Evolutionary conservation across 2,797 vertebrate genomes (phyloP).

Genomic region (Anguilla anguilla): DNA sequence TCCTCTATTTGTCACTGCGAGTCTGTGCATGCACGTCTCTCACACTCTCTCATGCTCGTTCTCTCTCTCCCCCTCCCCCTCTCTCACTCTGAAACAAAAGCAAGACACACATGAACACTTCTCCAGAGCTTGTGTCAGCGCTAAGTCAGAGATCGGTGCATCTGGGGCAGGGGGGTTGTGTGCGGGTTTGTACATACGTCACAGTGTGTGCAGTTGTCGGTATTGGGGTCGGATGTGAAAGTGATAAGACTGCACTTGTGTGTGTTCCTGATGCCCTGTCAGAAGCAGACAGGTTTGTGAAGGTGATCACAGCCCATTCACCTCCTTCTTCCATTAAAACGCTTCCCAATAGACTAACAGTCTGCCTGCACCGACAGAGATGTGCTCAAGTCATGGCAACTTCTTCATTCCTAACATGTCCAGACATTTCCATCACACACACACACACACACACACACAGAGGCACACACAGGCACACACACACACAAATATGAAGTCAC

Average conservation of each 20-base stretch:
- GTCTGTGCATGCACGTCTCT: slow-evolving; percentile 35
- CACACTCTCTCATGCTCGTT: background rate
- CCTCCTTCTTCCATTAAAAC: background rate
- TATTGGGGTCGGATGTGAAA: background rate
- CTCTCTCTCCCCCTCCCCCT: background rate
- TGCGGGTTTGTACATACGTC: background rate
- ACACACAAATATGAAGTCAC: background rate
- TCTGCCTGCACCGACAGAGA: background rate
- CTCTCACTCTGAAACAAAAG: background rate
- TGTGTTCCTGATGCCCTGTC: background rate
- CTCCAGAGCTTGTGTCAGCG: background rate
- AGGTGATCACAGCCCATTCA: background rate
- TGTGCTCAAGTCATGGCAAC: background rate
- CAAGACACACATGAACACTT: background rate
- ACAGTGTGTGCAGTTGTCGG: background rate
- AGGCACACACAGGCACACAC: background rate
- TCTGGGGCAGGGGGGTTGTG: background rate
- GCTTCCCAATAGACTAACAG: background rate
- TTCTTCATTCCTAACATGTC: background rate
- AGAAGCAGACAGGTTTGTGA: background rate
- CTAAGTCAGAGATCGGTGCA: background rate
- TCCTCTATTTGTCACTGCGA: slow-evolving; percentile 63
- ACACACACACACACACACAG: slow-evolving; percentile 5
- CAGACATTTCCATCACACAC: background rate
- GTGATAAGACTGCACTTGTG: background rate